Evolutionary conservation across 1,140 invertebrate genomes (phyloP), one percentile per base, ranked within the genome.

Genomic region (Papilio aristodemus): DNA sequence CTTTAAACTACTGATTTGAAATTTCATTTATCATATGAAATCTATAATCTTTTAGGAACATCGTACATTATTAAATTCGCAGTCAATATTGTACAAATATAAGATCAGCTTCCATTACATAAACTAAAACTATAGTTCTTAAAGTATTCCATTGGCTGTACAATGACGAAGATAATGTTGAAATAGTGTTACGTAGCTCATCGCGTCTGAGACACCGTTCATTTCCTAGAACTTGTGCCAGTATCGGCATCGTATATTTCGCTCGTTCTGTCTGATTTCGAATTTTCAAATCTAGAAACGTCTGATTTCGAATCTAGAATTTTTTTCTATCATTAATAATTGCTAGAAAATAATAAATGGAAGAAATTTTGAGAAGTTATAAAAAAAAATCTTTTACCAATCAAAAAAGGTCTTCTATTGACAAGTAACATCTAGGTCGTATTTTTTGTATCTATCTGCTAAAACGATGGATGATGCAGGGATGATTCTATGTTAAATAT

Each of bases 221-320:
- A 11, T 50, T 50, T 50, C 46, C 46, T 50, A 50, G 46, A 50
- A 50, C 19, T 50, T 13, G 46, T 50, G 46, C 19, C 10, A 46
- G 14, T 50, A 50, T 22, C 46, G n/a, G n/a, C n/a, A n/a, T n/a
- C n/a, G n/a, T n/a, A n/a, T n/a, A n/a, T n/a, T n/a, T 50, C 17
- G 19, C 10, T 54, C 46, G 10, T 10, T 54, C 22, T n/a, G 10
- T 22, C 22, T 22, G 19, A 54, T 54, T 54, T 25, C 19, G 17
- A 54, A 54, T 54, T 54, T 54, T 25, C 19, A 10, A 54, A 54
- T 54, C 19, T 25, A 25, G 46, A 22, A 0, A 2, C n/a, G 10
- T 22, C 22, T 22, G 19, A 54, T 54, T 54, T 25, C 19, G 17
- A 54, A n/a, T n/a, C 19, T 25, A 25, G 46, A 22, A 0, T 2